Evolutionary conservation across 2,797 vertebrate genomes (phyloP).

Genomic region (Gila robusta): DNA sequence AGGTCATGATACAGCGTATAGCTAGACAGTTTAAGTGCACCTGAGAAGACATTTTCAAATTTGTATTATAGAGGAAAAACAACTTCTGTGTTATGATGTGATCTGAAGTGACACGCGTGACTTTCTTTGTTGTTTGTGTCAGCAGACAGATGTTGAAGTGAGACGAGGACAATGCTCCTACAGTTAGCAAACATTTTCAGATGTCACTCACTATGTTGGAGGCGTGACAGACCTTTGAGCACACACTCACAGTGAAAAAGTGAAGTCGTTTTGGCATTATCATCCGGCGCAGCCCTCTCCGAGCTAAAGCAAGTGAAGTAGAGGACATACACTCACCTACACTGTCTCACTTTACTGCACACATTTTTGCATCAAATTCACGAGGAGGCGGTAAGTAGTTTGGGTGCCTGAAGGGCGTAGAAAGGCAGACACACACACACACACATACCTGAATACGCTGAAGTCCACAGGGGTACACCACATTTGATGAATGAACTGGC

Average conservation of each 20-base stretch:
- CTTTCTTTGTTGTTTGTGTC: conserved; percentile 56
- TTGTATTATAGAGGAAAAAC: conserved; percentile 7
- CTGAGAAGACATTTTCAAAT: conserved; percentile 12
- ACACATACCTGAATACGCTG: conserved; percentile 22
- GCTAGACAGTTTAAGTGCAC: neutral
- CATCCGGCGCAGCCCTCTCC: conserved; percentile 37
- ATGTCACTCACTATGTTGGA: conserved; percentile 53
- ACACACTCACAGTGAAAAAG: neutral
- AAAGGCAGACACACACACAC: conserved; percentile 44
- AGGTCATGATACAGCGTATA: conserved; percentile 18
- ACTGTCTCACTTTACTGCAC: conserved; percentile 44
- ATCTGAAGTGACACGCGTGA: conserved; percentile 53
- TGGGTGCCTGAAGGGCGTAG: conserved; percentile 57
- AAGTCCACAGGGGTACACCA: conserved; percentile 60
- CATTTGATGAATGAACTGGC: conserved; percentile 66
- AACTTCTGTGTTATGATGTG: conserved; percentile 45
- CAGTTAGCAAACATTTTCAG: conserved; percentile 58
- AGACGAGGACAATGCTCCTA: conserved; percentile 61
- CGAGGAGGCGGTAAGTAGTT: conserved; percentile 45
- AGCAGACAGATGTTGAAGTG: conserved; percentile 62
- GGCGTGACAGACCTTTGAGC: conserved; percentile 47
- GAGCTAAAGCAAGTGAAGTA: conserved; percentile 28
- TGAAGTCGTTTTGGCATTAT: conserved; percentile 26
- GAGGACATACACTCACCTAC: conserved; percentile 37
- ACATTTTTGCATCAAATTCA: conserved; percentile 51